Evolutionary conservation across 2,888 invertebrate genomes (phyloP).

Genomic region (Ectemnius continuus): DNA sequence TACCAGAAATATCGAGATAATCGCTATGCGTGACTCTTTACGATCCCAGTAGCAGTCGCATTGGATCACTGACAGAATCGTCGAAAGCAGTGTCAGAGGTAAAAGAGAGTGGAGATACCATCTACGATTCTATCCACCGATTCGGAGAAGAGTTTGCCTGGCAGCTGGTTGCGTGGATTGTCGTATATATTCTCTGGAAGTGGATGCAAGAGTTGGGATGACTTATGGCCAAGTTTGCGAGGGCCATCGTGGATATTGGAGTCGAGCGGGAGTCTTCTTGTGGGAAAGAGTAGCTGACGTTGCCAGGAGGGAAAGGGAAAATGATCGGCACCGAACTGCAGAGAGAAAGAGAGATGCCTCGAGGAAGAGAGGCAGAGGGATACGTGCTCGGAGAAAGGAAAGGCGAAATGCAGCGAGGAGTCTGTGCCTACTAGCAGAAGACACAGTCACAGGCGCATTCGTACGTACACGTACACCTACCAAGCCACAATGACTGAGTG

Average conservation of each 20-base stretch:
- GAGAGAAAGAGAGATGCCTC: slow-evolving; percentile 45
- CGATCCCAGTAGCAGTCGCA: slow-evolving; percentile 47
- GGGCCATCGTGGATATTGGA: no score
- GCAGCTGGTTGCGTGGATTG: neutral
- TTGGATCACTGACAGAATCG: slow-evolving; percentile 71
- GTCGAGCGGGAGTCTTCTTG: slow-evolving; percentile 17
- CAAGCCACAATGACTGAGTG: neutral
- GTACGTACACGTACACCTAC: no score
- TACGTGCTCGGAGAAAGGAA: slow-evolving; percentile 50
- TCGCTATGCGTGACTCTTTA: neutral
- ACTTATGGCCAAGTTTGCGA: no score
- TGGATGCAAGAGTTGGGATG: no score
- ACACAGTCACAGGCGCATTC: slow-evolving; percentile 22
- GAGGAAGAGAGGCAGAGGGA: slow-evolving; percentile 31
- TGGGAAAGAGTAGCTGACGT: slow-evolving; percentile 28
- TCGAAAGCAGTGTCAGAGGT: slow-evolving; percentile 60
- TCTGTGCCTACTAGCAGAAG: slow-evolving; percentile 21
- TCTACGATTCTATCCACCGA: slow-evolving; percentile 33
- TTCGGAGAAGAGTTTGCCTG: slow-evolving; percentile 21
- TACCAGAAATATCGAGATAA: no score
- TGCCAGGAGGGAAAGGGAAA: slow-evolving; percentile 33
- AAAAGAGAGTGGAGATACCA: slow-evolving; percentile 16
- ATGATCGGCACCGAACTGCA: slow-evolving; percentile 26
- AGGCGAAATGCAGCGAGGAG: slow-evolving; percentile 32
- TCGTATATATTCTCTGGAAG: neutral